A percentile compares a stretch with the other conserved stretches of the same genome.
Conservation (phyloP, 1,140 invertebrate species). For the Pseudomyrmex concolor region DNA sequence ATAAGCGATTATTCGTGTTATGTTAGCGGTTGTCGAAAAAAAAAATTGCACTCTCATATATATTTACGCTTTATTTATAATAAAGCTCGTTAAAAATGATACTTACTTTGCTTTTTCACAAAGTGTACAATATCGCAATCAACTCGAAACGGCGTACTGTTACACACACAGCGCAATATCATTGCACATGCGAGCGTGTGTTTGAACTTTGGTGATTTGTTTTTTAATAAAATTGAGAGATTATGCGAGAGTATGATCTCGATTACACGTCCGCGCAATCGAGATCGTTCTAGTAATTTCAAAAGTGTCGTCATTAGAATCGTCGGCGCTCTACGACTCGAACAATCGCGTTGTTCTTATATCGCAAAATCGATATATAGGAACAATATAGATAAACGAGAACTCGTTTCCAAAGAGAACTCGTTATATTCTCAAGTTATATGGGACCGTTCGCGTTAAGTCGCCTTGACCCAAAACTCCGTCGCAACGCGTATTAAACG, state of each 20-base stretch:
- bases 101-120: no score
- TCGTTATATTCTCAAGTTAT: slow-evolving; percentile 30
- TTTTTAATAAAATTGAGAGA: neutral
- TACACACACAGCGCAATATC: neutral
- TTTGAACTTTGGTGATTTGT: neutral
- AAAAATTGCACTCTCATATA: neutral
- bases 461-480: slow-evolving; percentile 51
- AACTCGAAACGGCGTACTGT: neutral
- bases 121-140: no score
- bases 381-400: no score
- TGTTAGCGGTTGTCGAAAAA: slow-evolving; percentile 2
- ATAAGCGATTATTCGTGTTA: neutral
- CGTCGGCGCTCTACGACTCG: neutral
- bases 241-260: neutral
- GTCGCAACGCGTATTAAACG: slow-evolving; percentile 2
- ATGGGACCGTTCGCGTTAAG: neutral
- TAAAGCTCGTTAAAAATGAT: no score
- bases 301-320: slow-evolving; percentile 5
- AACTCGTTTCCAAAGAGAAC: neutral
- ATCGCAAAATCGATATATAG: slow-evolving; percentile 36
- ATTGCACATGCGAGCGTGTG: neutral
- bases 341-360: neutral
- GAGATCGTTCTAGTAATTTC: neutral
- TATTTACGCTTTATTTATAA: neutral
- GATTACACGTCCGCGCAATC: neutral